These are phyloP conservation scores for Drosophila imparisetae DNA, from an alignment of 2,888 invertebrate genomes.

Conservation along the genomic window DNA sequence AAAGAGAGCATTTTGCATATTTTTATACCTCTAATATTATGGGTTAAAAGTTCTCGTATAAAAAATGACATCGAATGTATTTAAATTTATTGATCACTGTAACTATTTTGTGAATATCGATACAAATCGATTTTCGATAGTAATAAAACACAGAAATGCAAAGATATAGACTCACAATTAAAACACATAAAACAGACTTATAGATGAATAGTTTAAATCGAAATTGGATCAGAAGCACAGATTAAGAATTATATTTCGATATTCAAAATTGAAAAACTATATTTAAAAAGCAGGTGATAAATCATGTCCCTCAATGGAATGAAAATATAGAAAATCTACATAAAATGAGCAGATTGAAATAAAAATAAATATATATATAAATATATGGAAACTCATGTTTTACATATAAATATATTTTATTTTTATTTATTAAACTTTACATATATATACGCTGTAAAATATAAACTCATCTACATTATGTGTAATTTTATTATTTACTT, in stretches of 20 bases:
- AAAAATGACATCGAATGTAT: neutral
- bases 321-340: neutral
- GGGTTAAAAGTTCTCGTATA: neutral
- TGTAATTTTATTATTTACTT: neutral
- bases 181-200: neutral
- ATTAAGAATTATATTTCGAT: neutral
- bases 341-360: neutral
- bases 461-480: neutral
- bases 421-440: neutral
- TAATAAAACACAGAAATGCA: neutral
- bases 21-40: neutral
- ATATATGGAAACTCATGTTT: neutral
- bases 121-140: neutral
- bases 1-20: neutral
- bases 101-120: accelerated
- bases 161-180: neutral
- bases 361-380: no score
- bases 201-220: neutral
- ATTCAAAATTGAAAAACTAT: neutral
- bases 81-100: neutral
- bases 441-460: neutral
- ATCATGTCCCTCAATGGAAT: neutral
- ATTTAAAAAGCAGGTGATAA: neutral
- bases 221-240: neutral
- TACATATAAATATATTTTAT: neutral